phyloP scores from a whole-genome alignment of 2,888 invertebrate genomes.

The Helicoverpa assulta region DNA sequence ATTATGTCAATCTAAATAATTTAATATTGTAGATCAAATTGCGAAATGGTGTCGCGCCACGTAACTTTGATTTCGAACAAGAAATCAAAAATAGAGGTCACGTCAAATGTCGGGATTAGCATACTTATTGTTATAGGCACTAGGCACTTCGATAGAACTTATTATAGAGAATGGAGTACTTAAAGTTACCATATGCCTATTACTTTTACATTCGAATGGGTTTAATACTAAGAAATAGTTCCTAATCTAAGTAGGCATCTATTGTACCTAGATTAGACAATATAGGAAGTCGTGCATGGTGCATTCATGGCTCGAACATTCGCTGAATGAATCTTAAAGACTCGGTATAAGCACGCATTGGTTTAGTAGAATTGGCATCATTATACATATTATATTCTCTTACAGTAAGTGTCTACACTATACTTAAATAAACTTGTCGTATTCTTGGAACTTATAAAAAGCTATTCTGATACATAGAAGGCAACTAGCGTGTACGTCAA shows the following conservation, averaged over 20 bases:
- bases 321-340: conserved; percentile 13
- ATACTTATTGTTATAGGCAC: conserved; percentile 63
- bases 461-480: conserved; percentile 53
- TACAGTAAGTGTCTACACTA: too few relatives aligned
- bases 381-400: too few relatives aligned
- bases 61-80: conserved; percentile 73
- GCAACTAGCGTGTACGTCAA: conserved; percentile 37
- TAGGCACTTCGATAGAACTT: conserved; percentile 24
- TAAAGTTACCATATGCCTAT: conserved; percentile 9
- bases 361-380: background rate
- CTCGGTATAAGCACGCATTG: background rate
- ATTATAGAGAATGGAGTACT: conserved; percentile 13
- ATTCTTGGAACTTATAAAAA: too few relatives aligned
- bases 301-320: conserved; percentile 8
- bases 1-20: conserved; percentile 65
- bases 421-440: too few relatives aligned
- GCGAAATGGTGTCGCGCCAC: conserved; percentile 72
- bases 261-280: conserved; percentile 22
- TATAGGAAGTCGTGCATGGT: conserved; percentile 18
- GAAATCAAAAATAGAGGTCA: conserved; percentile 80
- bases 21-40: conserved; percentile 73
- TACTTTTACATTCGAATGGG: conserved; percentile 12
- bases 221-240: conserved; percentile 28
- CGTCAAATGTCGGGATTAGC: conserved; percentile 80
- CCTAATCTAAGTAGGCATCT: conserved; percentile 2